Base-by-base conservation (phyloP, 2,113 vertebrate genomes). In the Pomatostomus ruficeps region DNA sequence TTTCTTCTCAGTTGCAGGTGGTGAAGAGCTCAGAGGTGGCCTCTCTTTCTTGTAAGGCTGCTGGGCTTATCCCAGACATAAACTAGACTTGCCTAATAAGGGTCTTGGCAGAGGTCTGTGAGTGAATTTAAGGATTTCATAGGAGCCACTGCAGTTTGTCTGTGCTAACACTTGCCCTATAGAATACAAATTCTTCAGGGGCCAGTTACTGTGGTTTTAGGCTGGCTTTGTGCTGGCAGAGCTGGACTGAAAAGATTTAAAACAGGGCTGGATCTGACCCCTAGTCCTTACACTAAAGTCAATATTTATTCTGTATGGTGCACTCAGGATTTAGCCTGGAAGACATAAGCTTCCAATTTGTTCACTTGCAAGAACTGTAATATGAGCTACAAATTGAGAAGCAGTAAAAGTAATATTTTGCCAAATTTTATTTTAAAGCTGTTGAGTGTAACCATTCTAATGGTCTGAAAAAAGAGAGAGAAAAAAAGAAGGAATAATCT, bases 281-380 rank as follows among this genome's bases (percentile, higher is more conserved):
- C 80, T 77, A 94, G 78, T 97, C 85, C 26, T 96, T 94, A 94
- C 1, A 7, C 79, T 93, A 90, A 68, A 94, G 88, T 96, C 93
- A 97, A 96, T 96, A 96, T 95, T 95, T 96, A 85, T 92, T 93
- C 92, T 96, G 86, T 90, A 84, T 87, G 72, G 77, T 92, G 79
- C 73, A 65, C 86, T 88, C 80, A 95, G 83, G 83, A 92, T 95
- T 95, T 93, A 94, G 75, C 71, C 33, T 92, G 93, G 89, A 94
- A 94, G 73, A 95, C 92, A 96, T 96, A 95, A 92, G 93, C 83
- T 96, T 96, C 85, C 72, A 95, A 82, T 88, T 93, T 93, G 96
- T 91, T 92, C 75, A 66, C 45, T 94, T 91, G 89, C 43, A 74
- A 96, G 71, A 67, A 42, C 48, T 68, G 94, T 88, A 96, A 97